These are phyloP conservation scores for Nymphalis io DNA, from an alignment of 1,140 invertebrate species.

Conservation along the genomic window DNA sequence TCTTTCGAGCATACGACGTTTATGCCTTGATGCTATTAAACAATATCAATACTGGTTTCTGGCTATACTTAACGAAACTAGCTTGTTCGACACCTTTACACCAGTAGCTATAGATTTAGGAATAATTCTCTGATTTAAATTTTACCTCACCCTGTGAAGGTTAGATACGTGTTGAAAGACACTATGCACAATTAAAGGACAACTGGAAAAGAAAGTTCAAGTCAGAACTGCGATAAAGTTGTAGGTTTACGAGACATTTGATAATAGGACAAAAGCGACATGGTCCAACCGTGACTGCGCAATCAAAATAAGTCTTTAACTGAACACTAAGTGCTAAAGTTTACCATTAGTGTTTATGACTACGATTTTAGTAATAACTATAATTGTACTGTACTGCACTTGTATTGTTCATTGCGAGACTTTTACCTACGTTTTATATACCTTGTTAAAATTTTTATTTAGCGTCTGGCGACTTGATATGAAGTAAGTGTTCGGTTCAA, in stretches of 20 bases:
- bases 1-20: no score
- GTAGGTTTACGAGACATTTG: constrained; percentile 34
- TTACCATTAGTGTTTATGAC: constrained; percentile 12
- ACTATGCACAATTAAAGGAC: constrained; percentile 21
- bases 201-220: constrained; percentile 21
- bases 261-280: constrained; percentile 30
- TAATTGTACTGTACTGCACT: constrained; percentile 5
- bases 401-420: not conserved
- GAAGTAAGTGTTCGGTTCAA: not conserved
- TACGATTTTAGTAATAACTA: constrained; percentile 13
- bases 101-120: no score
- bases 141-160: not conserved
- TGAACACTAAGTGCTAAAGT: constrained; percentile 17
- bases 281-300: constrained; percentile 22
- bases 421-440: constrained; percentile 1
- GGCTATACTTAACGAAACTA: no score
- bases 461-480: not conserved
- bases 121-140: no score
- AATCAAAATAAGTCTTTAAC: constrained; percentile 27
- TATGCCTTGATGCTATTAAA: no score
- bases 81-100: no score
- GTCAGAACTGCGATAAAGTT: constrained; percentile 28
- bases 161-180: constrained; percentile 10
- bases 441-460: constrained; percentile 1
- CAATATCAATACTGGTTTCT: no score